Conservation (phyloP, 2,888 invertebrate genomes). For the Chesias legatella region DNA sequence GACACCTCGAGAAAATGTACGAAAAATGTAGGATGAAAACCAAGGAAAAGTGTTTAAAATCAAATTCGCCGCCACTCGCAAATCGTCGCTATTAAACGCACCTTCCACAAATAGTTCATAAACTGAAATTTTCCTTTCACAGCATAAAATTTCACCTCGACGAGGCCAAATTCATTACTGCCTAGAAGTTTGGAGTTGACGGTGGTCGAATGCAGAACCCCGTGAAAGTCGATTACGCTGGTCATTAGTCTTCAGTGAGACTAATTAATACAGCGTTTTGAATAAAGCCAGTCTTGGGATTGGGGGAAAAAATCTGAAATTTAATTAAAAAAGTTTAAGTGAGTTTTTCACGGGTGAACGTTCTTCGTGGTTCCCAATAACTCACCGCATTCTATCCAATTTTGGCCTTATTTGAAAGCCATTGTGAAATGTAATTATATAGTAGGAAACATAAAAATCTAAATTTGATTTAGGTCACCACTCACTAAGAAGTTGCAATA, state of each 20-base stretch:
- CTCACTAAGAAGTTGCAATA: too few species aligned
- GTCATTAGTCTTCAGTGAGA: slow-evolving; percentile 64
- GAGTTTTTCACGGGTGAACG: slow-evolving; percentile 73
- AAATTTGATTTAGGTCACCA: too few species aligned
- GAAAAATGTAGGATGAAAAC: too few species aligned
- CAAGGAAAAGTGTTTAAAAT: too few species aligned
- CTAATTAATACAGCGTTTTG: slow-evolving; percentile 77
- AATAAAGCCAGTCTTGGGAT: slow-evolving; percentile 63
- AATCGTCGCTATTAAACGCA: too few species aligned
- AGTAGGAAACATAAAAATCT: neutral
- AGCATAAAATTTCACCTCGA: neutral
- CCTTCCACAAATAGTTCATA: too few species aligned
- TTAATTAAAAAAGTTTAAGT: slow-evolving; percentile 80
- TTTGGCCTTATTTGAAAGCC: slow-evolving; percentile 47
- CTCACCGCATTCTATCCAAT: slow-evolving; percentile 66
- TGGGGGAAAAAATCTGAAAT: slow-evolving; percentile 70
- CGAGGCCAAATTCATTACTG: slow-evolving; percentile 30
- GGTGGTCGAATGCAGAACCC: slow-evolving; percentile 36
- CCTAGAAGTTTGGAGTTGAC: slow-evolving; percentile 23
- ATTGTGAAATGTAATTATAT: slow-evolving; percentile 29
- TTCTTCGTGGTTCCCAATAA: slow-evolving; percentile 64
- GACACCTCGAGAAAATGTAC: too few species aligned
- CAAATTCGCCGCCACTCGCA: too few species aligned
- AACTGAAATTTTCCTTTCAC: too few species aligned
- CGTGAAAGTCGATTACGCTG: slow-evolving; percentile 61